phyloP scores from a whole-genome alignment of 2,113 vertebrate species.

The Callaeas wilsoni region DNA sequence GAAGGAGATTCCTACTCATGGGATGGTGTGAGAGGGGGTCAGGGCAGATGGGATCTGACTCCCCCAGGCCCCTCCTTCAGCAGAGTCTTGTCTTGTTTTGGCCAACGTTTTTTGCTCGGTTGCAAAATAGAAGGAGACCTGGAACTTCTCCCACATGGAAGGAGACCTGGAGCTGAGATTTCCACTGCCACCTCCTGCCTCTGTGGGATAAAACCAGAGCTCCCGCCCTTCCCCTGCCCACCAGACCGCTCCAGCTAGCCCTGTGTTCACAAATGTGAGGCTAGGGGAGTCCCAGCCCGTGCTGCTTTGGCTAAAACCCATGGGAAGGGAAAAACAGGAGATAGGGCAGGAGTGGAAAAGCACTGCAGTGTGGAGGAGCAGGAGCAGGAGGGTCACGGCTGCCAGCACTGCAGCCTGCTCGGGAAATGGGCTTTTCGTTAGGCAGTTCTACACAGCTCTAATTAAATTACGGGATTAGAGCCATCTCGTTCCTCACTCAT shows the following conservation, averaged over 20 bases:
- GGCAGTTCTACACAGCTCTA: not conserved
- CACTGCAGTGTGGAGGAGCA: not conserved
- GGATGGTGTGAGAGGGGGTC: not conserved
- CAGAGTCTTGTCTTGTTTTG: not conserved
- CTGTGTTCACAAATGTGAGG: not conserved
- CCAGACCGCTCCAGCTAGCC: not conserved
- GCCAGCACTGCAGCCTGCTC: not conserved
- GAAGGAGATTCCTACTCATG: fast-evolving
- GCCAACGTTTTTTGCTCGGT: fast-evolving
- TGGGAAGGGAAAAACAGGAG: not conserved
- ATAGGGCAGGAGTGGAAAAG: not conserved
- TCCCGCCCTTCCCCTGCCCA: not conserved
- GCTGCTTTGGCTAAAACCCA: not conserved
- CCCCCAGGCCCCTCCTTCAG: not conserved
- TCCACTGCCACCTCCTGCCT: not conserved
- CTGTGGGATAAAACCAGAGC: not conserved
- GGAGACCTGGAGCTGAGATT: not conserved
- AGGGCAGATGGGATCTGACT: not conserved
- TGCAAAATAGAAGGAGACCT: not conserved
- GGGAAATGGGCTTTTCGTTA: not conserved
- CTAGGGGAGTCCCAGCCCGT: not conserved
- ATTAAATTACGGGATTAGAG: constrained; percentile 59
- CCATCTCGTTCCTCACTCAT: constrained; percentile 43
- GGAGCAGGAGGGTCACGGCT: not conserved
- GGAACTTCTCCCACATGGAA: not conserved